These are phyloP conservation scores for Myanophis thanlyinensis DNA, from an alignment of 2,113 vertebrate genomes.

Conservation along the genomic window DNA sequence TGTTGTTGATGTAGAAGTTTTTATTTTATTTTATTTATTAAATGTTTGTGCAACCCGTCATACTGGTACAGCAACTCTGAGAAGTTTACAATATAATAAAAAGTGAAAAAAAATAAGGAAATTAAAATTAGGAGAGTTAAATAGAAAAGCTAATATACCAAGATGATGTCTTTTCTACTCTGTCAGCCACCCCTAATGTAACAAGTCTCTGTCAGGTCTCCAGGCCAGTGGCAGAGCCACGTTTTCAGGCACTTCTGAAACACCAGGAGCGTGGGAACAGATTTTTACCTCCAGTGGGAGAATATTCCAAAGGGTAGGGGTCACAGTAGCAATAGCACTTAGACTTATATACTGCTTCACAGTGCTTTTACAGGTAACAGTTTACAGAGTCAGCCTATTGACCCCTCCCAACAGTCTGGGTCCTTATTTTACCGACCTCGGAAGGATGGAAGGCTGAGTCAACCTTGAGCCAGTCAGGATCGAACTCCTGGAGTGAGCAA, in stretches of 20 bases:
- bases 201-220: background rate
- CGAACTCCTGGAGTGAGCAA: too few relatives aligned
- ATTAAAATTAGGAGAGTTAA: background rate
- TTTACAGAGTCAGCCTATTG: too few relatives aligned
- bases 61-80: background rate
- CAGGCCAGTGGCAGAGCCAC: background rate
- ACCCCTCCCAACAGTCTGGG: too few relatives aligned
- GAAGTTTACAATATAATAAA: background rate
- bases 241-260: background rate
- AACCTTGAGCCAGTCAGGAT: too few relatives aligned
- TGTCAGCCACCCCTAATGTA: background rate
- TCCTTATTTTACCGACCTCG: too few relatives aligned
- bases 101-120: background rate
- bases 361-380: too few relatives aligned
- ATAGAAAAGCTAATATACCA: background rate
- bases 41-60: background rate
- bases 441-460: too few relatives aligned
- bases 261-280: background rate
- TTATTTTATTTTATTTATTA: background rate
- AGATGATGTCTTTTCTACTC: background rate
- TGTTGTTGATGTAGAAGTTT: background rate
- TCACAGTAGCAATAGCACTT: too few relatives aligned
- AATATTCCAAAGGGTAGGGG: too few relatives aligned
- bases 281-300: background rate
- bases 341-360: too few relatives aligned